Evolutionary conservation across 92 coral and sea anemone species (phyloP), one percentile per base, ranked within the genome.

Genomic region (Heteractis magnifica): DNA sequence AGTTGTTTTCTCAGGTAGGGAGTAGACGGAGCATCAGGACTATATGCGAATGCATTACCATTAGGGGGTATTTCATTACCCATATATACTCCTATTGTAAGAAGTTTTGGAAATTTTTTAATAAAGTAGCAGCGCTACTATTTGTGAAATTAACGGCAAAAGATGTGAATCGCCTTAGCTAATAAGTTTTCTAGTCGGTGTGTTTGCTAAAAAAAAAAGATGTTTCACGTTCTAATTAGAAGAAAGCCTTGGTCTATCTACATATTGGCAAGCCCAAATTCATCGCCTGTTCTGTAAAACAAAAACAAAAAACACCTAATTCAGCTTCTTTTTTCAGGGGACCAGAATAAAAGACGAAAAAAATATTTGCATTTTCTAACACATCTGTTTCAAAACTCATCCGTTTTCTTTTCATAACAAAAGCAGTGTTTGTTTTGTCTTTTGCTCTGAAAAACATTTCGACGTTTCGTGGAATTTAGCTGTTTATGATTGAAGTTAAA

Each of bases 1-100:
- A 1, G 9, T 48, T 78, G 81, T 78, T 78, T 56, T 78, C 52
- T 10, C 72, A 78, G 81, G 19, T 52, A 26, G 44, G 44, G 3
- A 34, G 44, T 34, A 9, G 20, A 68, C 9, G 9, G 15, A 41
- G 14, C 9, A 18, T 65, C 72, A 65, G 13, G 58, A 8, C 13
- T 53, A 0, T 8, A 53, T 53, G 58, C 5, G 72, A n/a, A 10
- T 12, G 41, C 72, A 59, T 59, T 59, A 5, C 14, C 18, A 20
- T 48, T 5, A 10, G 73, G 50, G 73, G 50, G 73, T 8, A 26
- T 21, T 21, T 26, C 20, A 68, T 7, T 20, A 23, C 44, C 13
- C 10, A 6, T 26, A 4, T 14, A 23, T 13, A 18, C 6, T 68
- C 3, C 44, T 26, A 23, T 68, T 20, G 10, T 8, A 23, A 13